Evolutionary conservation across 2,888 invertebrate species (phyloP).

Genomic region (Taphrorychus bicolor): DNA sequence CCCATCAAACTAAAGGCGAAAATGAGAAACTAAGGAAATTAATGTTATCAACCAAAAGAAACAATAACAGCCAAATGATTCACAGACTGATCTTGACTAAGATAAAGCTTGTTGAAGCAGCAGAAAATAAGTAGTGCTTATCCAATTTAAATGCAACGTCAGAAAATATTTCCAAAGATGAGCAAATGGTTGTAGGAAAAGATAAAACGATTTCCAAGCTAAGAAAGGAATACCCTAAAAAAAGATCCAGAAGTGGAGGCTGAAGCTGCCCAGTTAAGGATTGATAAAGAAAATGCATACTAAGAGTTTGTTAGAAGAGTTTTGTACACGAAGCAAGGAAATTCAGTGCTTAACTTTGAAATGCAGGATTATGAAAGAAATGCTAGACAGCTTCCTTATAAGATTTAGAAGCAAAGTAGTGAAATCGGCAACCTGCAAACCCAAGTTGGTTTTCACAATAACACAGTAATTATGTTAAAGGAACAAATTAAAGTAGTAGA

Average conservation of each 20-base stretch:
- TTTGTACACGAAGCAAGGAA: slow-evolving; percentile 75
- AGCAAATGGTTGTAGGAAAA: slow-evolving; percentile 50
- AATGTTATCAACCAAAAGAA: slow-evolving; percentile 66
- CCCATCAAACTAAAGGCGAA: slow-evolving; percentile 87
- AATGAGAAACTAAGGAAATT: slow-evolving; percentile 74
- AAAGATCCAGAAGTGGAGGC: slow-evolving; percentile 59
- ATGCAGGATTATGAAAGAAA: slow-evolving; percentile 89
- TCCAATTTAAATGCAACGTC: slow-evolving; percentile 51
- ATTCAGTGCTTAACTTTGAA: slow-evolving; percentile 85
- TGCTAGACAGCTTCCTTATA: slow-evolving; percentile 69
- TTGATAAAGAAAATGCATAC: slow-evolving; percentile 68
- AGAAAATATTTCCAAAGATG: slow-evolving; percentile 52
- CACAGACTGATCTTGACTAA: slow-evolving; percentile 58
- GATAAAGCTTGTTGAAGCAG: too few species aligned
- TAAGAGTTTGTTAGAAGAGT: slow-evolving; percentile 70
- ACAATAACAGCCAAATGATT: slow-evolving; percentile 56
- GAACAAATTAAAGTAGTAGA: slow-evolving; percentile 73
- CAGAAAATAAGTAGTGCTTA: slow-evolving; percentile 51
- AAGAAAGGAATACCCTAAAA: slow-evolving; percentile 53
- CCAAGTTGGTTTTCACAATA: slow-evolving; percentile 68
- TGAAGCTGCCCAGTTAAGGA: slow-evolving; percentile 62
- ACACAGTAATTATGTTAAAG: slow-evolving; percentile 65
- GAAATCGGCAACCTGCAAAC: slow-evolving; percentile 67
- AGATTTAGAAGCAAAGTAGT: slow-evolving; percentile 66
- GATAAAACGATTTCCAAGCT: slow-evolving; percentile 51